A percentile compares a stretch with the other conserved stretches of the same genome.
phyloP scores from a whole-genome alignment of 2,113 vertebrate species.

The Hucho hucho region DNA sequence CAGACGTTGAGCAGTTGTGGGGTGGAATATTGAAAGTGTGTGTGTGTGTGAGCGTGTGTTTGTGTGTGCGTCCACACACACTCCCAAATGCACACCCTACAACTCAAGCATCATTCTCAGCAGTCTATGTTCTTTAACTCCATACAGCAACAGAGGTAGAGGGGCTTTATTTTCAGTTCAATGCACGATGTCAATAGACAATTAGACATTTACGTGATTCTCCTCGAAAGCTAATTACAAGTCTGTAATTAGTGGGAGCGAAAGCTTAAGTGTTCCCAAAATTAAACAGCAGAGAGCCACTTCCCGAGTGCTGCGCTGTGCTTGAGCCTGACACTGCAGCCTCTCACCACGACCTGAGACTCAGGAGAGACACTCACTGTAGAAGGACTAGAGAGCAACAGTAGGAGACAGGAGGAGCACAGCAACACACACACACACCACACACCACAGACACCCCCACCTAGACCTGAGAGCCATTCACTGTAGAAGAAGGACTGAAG shows the following conservation, averaged over 20 bases:
- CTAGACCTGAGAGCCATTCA: too few species aligned
- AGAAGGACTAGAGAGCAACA: slow-evolving; percentile 3
- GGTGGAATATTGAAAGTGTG: slow-evolving; percentile 48
- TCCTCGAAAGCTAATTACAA: slow-evolving; percentile 71
- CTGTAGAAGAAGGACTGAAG: too few species aligned
- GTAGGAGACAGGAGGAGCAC: not conserved
- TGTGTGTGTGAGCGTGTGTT: slow-evolving; percentile 1
- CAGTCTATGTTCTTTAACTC: slow-evolving; percentile 44
- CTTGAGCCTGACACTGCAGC: slow-evolving; percentile 35
- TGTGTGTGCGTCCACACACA: not conserved
- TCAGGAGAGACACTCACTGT: slow-evolving; percentile 25
- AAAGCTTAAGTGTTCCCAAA: slow-evolving; percentile 70
- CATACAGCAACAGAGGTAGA: slow-evolving; percentile 61
- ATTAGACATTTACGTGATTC: slow-evolving; percentile 72
- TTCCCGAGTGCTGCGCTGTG: slow-evolving; percentile 48
- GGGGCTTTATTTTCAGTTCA: slow-evolving; percentile 60
- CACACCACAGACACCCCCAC: too few species aligned
- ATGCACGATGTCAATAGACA: slow-evolving; percentile 77
- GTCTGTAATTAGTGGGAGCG: slow-evolving; percentile 65
- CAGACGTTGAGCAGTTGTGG: slow-evolving; percentile 57
- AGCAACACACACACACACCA: too few species aligned
- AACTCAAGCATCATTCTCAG: slow-evolving; percentile 36
- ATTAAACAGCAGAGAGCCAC: slow-evolving; percentile 60
- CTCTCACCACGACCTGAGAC: slow-evolving; percentile 33
- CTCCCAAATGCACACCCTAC: slow-evolving; percentile 7